These are phyloP conservation scores for Hofmannophila pseudospretella DNA, from an alignment of 2,888 invertebrate species.

Conservation along the genomic window DNA sequence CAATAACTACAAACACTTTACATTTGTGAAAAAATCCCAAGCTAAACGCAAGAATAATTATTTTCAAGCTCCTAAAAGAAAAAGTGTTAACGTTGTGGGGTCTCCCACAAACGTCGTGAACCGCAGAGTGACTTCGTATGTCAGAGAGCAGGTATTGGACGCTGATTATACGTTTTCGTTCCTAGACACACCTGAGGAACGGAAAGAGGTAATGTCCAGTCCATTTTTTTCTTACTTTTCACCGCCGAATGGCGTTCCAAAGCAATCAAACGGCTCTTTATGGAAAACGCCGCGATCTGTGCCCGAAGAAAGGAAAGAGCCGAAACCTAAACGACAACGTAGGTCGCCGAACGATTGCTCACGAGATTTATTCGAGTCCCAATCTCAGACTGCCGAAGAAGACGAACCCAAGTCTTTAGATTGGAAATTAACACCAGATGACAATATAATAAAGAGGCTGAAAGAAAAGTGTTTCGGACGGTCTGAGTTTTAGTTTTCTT, in stretches of 20 bases:
- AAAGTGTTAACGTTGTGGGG: conserved; percentile 20
- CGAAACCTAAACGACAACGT: conserved; percentile 23
- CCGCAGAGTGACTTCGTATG: conserved; percentile 47
- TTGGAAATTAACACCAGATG: conserved; percentile 56
- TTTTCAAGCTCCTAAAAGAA: conserved; percentile 8
- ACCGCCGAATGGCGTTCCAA: conserved; percentile 35
- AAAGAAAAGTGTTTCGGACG: conserved; percentile 57
- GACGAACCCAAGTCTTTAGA: conserved; percentile 34
- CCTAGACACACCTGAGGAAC: conserved; percentile 44
- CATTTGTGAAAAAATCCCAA: conserved; percentile 50
- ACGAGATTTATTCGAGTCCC: conserved; percentile 60
- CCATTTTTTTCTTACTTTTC: conserved; percentile 64
- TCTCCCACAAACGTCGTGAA: conserved; percentile 21
- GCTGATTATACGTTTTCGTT: conserved; percentile 61
- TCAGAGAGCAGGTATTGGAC: conserved; percentile 52
- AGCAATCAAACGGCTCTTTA: conserved; percentile 30
- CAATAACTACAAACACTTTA: conserved; percentile 53
- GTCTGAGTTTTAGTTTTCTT: conserved; percentile 39
- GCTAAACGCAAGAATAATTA: too few species aligned
- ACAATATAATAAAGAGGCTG: conserved; percentile 52
- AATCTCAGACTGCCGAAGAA: conserved; percentile 52
- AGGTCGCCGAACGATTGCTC: conserved; percentile 24
- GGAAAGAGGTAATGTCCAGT: conserved; percentile 39
- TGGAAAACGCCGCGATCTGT: conserved; percentile 46
- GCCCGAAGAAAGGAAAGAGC: conserved; percentile 16